phyloP scores from a whole-genome alignment of 2,113 vertebrate genomes.

The Mungos mungo region DNA sequence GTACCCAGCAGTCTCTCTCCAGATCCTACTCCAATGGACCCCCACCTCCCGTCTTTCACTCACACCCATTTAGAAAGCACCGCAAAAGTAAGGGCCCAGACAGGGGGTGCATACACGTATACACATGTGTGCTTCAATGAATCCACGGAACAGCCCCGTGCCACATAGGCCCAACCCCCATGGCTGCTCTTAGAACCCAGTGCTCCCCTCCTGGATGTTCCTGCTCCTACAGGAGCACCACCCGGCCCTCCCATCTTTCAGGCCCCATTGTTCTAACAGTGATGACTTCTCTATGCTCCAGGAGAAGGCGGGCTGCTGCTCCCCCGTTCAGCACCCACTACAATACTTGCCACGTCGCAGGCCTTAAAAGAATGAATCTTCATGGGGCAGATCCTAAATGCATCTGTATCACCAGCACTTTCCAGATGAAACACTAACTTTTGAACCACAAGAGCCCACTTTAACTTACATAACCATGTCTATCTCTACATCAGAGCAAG shows the following conservation, averaged over 20 bases:
- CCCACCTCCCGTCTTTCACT: neutral
- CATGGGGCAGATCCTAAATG: neutral
- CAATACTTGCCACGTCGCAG: fast-evolving
- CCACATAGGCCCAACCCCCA: neutral
- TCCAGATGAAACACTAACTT: neutral
- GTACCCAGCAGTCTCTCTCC: neutral
- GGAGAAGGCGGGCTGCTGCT: neutral
- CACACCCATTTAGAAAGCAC: neutral
- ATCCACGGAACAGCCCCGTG: too few relatives aligned
- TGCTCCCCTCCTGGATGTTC: too few relatives aligned
- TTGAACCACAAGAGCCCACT: neutral
- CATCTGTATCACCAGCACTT: neutral
- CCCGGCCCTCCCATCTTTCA: neutral
- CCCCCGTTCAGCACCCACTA: neutral
- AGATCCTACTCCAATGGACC: neutral
- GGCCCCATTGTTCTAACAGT: neutral
- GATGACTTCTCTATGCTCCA: fast-evolving
- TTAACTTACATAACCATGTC: constrained; percentile 11
- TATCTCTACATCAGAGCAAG: neutral
- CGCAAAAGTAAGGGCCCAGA: neutral
- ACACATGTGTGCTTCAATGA: neutral
- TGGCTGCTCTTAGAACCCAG: neutral
- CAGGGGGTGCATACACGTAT: fast-evolving
- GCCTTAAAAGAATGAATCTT: neutral
- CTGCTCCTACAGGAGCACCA: neutral